These are phyloP conservation scores for Calliopsis andreniformis DNA, from an alignment of 1,140 invertebrate species.

Conservation along the genomic window DNA sequence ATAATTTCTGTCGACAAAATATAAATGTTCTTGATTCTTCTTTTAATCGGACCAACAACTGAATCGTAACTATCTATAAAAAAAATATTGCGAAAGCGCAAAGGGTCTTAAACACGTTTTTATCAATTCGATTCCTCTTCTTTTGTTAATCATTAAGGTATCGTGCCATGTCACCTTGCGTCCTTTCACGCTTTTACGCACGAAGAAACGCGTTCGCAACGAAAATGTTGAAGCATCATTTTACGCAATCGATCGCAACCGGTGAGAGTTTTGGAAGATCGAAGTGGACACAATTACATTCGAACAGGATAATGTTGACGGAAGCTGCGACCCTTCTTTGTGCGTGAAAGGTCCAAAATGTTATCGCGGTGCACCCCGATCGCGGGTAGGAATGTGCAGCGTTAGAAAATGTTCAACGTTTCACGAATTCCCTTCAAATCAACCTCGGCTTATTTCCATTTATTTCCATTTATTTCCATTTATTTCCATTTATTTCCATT, in stretches of 20 bases:
- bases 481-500: no score
- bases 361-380: conserved; percentile 24
- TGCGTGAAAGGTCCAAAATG: conserved; percentile 24
- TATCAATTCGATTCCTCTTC: conserved; percentile 18
- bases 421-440: no score
- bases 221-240: neutral
- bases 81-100: no score
- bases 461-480: no score
- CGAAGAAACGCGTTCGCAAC: neutral
- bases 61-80: no score
- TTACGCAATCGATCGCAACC: neutral
- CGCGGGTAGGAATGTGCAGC: conserved; percentile 51
- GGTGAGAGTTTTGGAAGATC: neutral
- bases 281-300: neutral
- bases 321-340: conserved; percentile 15
- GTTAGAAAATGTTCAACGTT: neutral
- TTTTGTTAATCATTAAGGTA: conserved; percentile 51
- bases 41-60: no score
- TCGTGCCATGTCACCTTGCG: conserved; percentile 66
- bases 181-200: conserved; percentile 44
- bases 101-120: conserved; percentile 17
- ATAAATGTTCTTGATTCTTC: neutral
- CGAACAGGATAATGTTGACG: no score
- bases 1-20: no score
- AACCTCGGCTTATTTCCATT: no score